Evolutionary conservation across 2,888 invertebrate genomes (phyloP).

Genomic region (Hybos culiciformis): DNA sequence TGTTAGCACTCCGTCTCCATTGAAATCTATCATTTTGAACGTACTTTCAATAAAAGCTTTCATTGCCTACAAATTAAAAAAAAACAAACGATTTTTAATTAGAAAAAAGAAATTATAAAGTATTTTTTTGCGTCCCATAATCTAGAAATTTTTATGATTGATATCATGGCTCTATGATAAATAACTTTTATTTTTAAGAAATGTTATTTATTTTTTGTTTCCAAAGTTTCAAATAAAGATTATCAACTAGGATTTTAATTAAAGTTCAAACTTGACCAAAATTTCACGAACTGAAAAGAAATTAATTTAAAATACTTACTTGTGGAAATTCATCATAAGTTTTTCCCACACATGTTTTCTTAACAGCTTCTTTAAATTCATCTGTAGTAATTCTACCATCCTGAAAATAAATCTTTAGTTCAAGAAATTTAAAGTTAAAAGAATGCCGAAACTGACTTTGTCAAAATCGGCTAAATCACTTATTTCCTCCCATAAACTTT

Average conservation of each 20-base stretch:
- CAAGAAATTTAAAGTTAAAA: not conserved
- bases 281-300: not conserved
- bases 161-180: not conserved
- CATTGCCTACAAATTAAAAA: slow-evolving; percentile 43
- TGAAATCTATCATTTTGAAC: slow-evolving; percentile 67
- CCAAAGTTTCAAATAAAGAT: not conserved
- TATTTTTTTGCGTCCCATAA: not conserved
- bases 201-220: not conserved
- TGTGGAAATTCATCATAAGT: slow-evolving; percentile 68
- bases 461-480: slow-evolving; percentile 75
- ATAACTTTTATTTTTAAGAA: not conserved
- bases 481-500: slow-evolving; percentile 74
- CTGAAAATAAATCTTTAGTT: slow-evolving; percentile 33
- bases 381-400: slow-evolving; percentile 69
- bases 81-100: not conserved
- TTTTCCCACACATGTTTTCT: slow-evolving; percentile 65
- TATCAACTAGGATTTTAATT: too few relatives aligned
- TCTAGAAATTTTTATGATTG: not conserved
- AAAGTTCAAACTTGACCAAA: not conserved
- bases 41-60: slow-evolving; percentile 74
- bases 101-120: not conserved
- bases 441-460: slow-evolving; percentile 40
- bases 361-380: slow-evolving; percentile 69
- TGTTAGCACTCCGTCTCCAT: slow-evolving; percentile 64
- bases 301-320: slow-evolving; percentile 18